phyloP scores from a whole-genome alignment of 1,140 invertebrate genomes.

The Bombus sibiricus region DNA sequence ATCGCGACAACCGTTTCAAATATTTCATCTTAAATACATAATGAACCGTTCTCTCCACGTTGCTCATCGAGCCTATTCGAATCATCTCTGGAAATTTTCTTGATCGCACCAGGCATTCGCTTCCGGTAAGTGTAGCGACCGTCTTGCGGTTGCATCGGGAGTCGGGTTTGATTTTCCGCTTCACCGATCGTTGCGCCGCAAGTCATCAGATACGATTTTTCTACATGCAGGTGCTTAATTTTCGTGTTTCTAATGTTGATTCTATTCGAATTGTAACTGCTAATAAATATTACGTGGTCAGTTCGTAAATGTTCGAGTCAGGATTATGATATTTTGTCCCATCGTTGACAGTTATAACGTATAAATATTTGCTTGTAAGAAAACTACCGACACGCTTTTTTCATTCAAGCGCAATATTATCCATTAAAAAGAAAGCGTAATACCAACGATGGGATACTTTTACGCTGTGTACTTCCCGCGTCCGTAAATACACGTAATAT shows the following conservation, averaged over 20 bases:
- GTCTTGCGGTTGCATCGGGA: conserved; percentile 26
- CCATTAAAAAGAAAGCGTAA: background rate
- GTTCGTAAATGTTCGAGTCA: background rate
- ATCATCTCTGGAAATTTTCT: conserved; percentile 7
- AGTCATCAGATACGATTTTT: background rate
- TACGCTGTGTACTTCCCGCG: background rate
- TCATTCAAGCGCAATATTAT: background rate
- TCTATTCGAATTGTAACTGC: background rate
- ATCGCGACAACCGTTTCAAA: background rate
- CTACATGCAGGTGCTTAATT: background rate
- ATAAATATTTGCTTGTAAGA: background rate
- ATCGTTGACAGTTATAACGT: background rate
- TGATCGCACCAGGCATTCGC: conserved; percentile 17
- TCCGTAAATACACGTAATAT: conserved; percentile 28
- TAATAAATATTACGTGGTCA: background rate
- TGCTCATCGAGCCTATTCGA: background rate
- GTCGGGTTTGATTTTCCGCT: conserved; percentile 19
- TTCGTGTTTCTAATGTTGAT: background rate
- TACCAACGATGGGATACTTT: background rate
- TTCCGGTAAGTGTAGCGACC: conserved; percentile 36
- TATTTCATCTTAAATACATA: background rate
- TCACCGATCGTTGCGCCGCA: background rate
- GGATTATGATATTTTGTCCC: background rate
- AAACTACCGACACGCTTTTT: background rate
- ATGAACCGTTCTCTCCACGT: background rate